These are phyloP conservation scores for Stomorhina lunata DNA, from an alignment of 2,888 invertebrate genomes.

Conservation along the genomic window DNA sequence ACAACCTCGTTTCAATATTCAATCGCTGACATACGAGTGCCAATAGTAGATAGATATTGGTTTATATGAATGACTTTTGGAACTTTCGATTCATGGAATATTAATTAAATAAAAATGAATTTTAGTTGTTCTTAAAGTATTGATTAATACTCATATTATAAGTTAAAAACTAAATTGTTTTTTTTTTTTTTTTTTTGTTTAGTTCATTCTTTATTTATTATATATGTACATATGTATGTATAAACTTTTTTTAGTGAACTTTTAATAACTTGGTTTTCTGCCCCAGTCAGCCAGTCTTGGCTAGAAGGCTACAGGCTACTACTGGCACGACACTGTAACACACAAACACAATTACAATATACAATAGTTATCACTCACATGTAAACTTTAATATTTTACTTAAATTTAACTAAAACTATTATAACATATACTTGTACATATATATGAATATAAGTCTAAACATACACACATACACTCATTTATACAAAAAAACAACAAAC, in stretches of 20 bases:
- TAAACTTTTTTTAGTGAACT: conserved; percentile 36
- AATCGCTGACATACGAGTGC: conserved; percentile 11
- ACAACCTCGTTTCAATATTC: conserved; percentile 53
- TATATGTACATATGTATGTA: no score
- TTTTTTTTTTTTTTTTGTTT: conserved; percentile 8
- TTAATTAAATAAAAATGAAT: conserved; percentile 34
- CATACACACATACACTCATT: neutral
- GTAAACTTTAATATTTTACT: conserved; percentile 34
- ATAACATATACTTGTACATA: neutral
- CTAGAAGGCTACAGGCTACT: conserved; percentile 46
- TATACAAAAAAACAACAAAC: neutral
- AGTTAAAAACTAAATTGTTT: neutral
- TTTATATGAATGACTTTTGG: neutral
- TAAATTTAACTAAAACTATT: conserved; percentile 29
- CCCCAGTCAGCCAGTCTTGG: conserved; percentile 49
- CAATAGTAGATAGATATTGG: no score
- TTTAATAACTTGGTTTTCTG: conserved; percentile 49
- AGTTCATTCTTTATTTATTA: neutral
- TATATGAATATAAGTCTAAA: neutral
- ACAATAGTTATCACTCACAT: conserved; percentile 21
- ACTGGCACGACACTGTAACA: conserved; percentile 28
- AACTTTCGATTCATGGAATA: conserved; percentile 21
- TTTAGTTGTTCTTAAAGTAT: conserved; percentile 29
- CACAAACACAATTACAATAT: neutral
- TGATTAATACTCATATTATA: conserved; percentile 35